phyloP scores from a whole-genome alignment of 2,113 vertebrate species.

The Lasiurus cinereus region DNA sequence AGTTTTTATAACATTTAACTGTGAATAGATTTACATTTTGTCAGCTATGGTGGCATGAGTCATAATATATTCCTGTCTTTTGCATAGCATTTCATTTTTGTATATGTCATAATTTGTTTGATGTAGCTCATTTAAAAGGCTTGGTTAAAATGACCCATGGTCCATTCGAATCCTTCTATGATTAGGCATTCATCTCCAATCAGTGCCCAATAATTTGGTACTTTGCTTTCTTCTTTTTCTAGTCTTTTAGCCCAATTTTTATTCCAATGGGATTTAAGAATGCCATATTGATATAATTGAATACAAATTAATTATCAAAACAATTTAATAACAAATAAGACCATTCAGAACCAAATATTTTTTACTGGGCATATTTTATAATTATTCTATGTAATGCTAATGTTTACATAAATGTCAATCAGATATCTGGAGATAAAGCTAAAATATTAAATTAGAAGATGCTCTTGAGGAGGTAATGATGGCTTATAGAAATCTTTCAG shows the following conservation, averaged over 20 bases:
- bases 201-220: background rate
- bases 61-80: background rate
- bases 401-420: constrained; percentile 8
- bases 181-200: background rate
- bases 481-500: background rate
- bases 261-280: background rate
- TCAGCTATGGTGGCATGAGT: background rate
- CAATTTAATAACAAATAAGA: constrained; percentile 16
- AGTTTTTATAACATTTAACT: background rate
- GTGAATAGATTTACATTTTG: constrained; percentile 7
- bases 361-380: background rate
- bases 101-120: constrained; percentile 10
- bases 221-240: constrained; percentile 2
- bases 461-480: background rate
- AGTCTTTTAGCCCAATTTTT: constrained; percentile 20
- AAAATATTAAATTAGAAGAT: constrained; percentile 21
- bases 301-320: constrained; percentile 51
- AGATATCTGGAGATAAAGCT: background rate
- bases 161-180: background rate
- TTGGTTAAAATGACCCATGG: constrained; percentile 6
- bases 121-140: background rate
- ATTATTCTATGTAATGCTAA: background rate
- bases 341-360: background rate
- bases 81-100: background rate
- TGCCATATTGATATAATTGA: background rate